Evolutionary conservation across 2,113 vertebrate species (phyloP), one percentile per base, ranked within the genome.

Genomic region (Hippoglossus stenolepis): DNA sequence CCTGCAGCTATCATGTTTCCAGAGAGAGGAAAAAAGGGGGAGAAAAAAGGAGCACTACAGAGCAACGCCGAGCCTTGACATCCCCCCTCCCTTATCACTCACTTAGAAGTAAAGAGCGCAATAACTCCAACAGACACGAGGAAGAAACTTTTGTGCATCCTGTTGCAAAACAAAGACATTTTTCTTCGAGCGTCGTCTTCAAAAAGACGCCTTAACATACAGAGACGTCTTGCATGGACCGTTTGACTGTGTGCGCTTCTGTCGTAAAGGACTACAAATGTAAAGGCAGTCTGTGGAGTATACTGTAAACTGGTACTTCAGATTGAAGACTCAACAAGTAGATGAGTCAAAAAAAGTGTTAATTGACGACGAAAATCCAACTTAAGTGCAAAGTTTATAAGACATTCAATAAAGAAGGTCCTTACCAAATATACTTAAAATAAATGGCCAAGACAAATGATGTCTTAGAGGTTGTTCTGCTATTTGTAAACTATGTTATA

Each of bases 1-100:
- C 53, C 59, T 56, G 56, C n/a, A 43, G 58, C 67, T 68, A 83
- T 92, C 75, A 70, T 66, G 75, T 92, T 93, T 89, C 85, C 73
- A 86, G 75, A 57, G 70, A 67, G n/a, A 65, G 60, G n/a, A 21
- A 75, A 83, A 31, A 65, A 73, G 28, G 15, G 23, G 20, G 57
- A 20, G 17, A 35, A 63, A 73, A 76, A 31, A 62, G 24, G n/a
- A 63, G 58, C 3, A 40, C 12, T 56, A 84, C 56, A 77, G 72
- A 84, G 90, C 86, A 85, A 79, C 71, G 77, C 70, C 77, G 80
- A 75, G 56, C 53, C 5, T 65, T 49, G 67, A 83, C 82, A 72
- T 61, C 75, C 66, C 47, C 61, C 75, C 57, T 77, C 77, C 45
- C 76, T 75, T 57, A 73, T 81, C 79, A 73, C 65, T 77, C 59